Conservation (phyloP, 2,888 invertebrate species). For the Calameuta pallipes region DNA sequence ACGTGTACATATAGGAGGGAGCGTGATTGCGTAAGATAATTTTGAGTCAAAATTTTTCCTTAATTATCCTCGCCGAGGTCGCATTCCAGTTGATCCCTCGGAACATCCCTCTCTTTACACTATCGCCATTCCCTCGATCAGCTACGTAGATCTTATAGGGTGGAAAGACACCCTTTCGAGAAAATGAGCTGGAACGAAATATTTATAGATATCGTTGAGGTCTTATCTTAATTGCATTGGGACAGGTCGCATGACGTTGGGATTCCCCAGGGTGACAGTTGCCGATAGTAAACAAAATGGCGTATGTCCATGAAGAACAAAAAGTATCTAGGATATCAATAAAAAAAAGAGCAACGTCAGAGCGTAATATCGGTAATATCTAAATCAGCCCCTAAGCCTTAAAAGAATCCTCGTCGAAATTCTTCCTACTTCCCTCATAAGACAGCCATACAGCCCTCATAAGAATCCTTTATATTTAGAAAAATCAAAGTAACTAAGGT, state of each 20-base stretch:
- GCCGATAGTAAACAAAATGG: not conserved
- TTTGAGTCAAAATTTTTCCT: not conserved
- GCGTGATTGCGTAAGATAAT: not conserved
- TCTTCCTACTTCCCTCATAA: no score
- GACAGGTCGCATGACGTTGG: conserved; percentile 38
- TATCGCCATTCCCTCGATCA: not conserved
- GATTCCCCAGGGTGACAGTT: conserved; percentile 19
- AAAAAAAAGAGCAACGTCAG: not conserved
- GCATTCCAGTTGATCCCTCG: not conserved
- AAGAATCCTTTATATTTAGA: not conserved
- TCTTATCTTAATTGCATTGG: conserved; percentile 56
- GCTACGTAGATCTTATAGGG: not conserved
- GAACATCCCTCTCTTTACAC: not conserved
- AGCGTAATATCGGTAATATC: not conserved
- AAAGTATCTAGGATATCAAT: not conserved
- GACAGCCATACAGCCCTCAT: no score
- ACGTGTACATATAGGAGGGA: not conserved
- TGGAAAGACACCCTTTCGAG: not conserved
- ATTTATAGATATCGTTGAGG: conserved; percentile 47
- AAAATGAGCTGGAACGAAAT: conserved; percentile 24
- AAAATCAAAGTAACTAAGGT: no score
- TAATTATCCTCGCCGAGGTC: not conserved
- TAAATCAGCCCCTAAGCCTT: not conserved
- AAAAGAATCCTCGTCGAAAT: no score
- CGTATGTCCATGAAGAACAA: not conserved